A percentile compares a stretch with the other conserved stretches of the same genome.
Conservation (phyloP, 2,113 vertebrate genomes). For the Candoia aspera region DNA sequence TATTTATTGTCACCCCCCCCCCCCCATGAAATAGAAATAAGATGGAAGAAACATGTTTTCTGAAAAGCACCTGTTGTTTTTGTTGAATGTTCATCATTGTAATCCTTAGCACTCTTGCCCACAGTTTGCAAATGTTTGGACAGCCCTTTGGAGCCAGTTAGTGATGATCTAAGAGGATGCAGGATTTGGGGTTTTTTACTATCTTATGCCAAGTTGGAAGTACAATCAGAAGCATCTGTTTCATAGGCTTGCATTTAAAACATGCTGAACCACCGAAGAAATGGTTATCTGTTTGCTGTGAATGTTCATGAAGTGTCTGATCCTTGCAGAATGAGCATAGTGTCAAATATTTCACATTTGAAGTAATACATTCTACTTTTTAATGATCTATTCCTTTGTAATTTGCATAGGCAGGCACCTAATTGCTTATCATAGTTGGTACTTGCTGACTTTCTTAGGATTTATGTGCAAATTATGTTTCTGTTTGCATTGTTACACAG, state of each 20-base stretch:
- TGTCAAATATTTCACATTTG: slow-evolving; percentile 15
- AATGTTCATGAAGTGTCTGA: neutral
- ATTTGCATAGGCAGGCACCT: neutral
- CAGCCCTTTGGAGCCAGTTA: slow-evolving; percentile 3
- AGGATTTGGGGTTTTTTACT: slow-evolving; percentile 42
- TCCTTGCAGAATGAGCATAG: neutral
- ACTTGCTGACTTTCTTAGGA: accelerated
- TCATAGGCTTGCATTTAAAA: slow-evolving; percentile 22
- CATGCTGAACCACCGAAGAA: slow-evolving; percentile 11
- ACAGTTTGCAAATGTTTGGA: neutral
- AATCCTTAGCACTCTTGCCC: slow-evolving; percentile 18
- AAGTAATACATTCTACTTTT: slow-evolving; percentile 5
- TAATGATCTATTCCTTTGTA: neutral
- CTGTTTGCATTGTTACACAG: neutral
- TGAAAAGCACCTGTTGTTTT: neutral
- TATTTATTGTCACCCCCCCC: slow-evolving; percentile 23
- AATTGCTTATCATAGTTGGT: neutral
- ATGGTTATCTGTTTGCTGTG: neutral
- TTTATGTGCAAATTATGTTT: neutral
- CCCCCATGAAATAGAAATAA: neutral
- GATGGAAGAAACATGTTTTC: neutral
- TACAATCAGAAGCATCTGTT: slow-evolving; percentile 34
- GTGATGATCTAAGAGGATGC: slow-evolving; percentile 41
- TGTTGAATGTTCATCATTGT: neutral
- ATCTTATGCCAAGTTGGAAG: slow-evolving; percentile 34